Percentiles rank a stretch among this genome's conserved stretches.
Evolutionary conservation across 30 jellyfish, hydroid and myxozoan genomes (phyloP).

Genomic region (Mastigias papua): DNA sequence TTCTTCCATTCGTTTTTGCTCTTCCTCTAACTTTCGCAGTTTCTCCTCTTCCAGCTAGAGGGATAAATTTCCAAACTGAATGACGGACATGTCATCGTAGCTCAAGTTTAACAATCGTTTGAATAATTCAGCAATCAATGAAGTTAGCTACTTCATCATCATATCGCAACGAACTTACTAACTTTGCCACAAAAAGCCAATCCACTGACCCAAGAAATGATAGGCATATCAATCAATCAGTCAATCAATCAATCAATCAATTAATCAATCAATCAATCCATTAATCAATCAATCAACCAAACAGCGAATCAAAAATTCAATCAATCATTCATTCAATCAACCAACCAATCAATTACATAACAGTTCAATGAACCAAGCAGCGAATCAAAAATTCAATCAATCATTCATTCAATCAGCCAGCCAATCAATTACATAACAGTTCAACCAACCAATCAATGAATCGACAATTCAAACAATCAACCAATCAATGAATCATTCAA

Average conservation of each 20-base stretch:
- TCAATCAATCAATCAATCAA: neutral
- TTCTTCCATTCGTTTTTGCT: constrained; percentile 78
- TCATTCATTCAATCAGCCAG: neutral
- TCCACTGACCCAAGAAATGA: too few species aligned
- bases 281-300: neutral
- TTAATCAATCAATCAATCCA: neutral
- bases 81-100: too few species aligned
- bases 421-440: neutral
- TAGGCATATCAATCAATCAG: too few species aligned
- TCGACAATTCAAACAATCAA: neutral
- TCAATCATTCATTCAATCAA: too few species aligned
- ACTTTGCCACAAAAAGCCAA: too few species aligned
- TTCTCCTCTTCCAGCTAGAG: constrained; percentile 77
- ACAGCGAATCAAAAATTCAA: neutral
- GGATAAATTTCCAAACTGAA: neutral
- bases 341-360: neutral
- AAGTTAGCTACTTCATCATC: too few species aligned
- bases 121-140: too few species aligned
- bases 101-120: too few species aligned
- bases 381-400: neutral
- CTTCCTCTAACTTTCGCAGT: constrained; percentile 78
- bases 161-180: too few species aligned
- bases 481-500: neutral
- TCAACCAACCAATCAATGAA: neutral
- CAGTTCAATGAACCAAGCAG: neutral